Conservation (phyloP, 1,140 invertebrate genomes). For the Solenopsis fugax region DNA sequence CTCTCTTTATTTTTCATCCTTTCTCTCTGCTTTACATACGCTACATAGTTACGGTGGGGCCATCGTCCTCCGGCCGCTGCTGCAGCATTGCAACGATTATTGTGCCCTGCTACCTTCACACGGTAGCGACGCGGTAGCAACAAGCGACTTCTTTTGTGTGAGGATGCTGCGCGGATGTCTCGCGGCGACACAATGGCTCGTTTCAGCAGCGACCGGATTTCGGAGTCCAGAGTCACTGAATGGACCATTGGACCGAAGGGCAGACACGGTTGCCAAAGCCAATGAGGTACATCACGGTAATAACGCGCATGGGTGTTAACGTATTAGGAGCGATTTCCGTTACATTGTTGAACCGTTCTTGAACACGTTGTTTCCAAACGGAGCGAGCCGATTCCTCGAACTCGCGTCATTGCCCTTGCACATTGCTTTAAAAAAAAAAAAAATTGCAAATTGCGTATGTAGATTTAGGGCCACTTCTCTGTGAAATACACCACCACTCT, state of each 20-base stretch:
- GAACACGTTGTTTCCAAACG: not conserved
- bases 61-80: constrained; percentile 59
- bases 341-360: constrained; percentile 70
- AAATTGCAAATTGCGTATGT: not conserved
- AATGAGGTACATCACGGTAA: constrained; percentile 72
- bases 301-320: constrained; percentile 76
- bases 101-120: constrained; percentile 70
- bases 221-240: constrained; percentile 72
- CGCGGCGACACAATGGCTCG: constrained; percentile 76
- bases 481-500: too few relatives aligned
- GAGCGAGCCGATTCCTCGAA: not conserved
- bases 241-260: constrained; percentile 70
- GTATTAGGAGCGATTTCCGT: constrained; percentile 77
- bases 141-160: constrained; percentile 69
- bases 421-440: not conserved
- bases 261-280: constrained; percentile 46
- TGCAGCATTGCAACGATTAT: constrained; percentile 70
- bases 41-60: constrained; percentile 36
- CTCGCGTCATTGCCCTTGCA: constrained; percentile 12
- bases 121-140: constrained; percentile 68
- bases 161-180: constrained; percentile 63
- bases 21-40: constrained; percentile 56
- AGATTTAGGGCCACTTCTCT: too few relatives aligned
- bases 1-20: constrained; percentile 47
- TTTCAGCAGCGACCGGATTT: constrained; percentile 77